Evolutionary conservation across 2,888 invertebrate species (phyloP), one percentile per base, ranked within the genome.

Genomic region (Nysson spinosus): DNA sequence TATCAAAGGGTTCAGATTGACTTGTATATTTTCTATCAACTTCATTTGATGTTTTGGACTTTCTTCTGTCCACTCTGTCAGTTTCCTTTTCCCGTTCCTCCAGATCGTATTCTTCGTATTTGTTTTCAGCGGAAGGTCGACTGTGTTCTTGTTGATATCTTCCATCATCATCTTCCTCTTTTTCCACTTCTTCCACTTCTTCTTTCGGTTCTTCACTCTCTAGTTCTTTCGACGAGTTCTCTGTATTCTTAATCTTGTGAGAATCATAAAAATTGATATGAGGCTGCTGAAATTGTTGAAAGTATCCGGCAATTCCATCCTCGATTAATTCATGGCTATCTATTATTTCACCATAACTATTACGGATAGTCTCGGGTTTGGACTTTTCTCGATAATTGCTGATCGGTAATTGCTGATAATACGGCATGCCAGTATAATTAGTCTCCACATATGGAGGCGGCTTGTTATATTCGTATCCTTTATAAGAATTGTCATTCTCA

Each of bases 291-390:
- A 60, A 24, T 7, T 56, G 65, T 0, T 12, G 39, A 9, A 63
- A 44, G 11, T 66, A 75, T 11, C 39, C 49, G n/a, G 42, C 34
- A 0, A 86, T 67, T n/a, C 81, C 81, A 0, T 82, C 82, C 50
- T 85, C 84, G 0, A 78, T 54, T 30, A 78, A 57, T 0, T 82
- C 82, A 9, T 67, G 72, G 35, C 77, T 77, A n/a, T 84, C 80
- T 34, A 87, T 35, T 4, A 78, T 79, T 6, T 85, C 77, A 0
- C 87, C 87, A 17, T 87, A 87, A 51, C 87, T 87, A 20, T 87
- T 82, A 1, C 82, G 81, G 0, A 85, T 52, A 19, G 69, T 71
- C 5, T 74, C 79, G 4, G 57, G 69, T 30, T 60, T 43, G n/a
- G 26, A 12, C 1, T 65, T 51, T 3, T 63, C 56, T 1, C 64